Conservation (phyloP, 2,888 invertebrate species). For the Nemurella pictetii region DNA sequence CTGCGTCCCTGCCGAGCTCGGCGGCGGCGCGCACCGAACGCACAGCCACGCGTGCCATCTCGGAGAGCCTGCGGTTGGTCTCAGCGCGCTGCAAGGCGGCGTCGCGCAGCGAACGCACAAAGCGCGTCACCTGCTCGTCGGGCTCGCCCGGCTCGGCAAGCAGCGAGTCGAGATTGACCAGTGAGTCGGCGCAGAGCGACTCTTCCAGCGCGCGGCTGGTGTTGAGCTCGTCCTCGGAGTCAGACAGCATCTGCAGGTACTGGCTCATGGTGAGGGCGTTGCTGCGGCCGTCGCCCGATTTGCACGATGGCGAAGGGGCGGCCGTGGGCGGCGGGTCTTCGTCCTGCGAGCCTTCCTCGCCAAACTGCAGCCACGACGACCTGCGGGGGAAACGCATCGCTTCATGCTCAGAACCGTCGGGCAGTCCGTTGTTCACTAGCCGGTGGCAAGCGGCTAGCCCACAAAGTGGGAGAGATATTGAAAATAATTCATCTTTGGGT, state of each 20-base stretch:
- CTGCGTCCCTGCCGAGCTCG: not conserved
- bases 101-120: not conserved
- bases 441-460: too few relatives aligned
- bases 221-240: not conserved
- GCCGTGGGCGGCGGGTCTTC: not conserved
- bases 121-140: not conserved
- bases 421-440: too few relatives aligned
- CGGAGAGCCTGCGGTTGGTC: not conserved
- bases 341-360: not conserved
- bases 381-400: not conserved
- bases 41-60: too few relatives aligned
- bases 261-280: not conserved
- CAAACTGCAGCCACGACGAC: not conserved
- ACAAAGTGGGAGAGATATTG: too few relatives aligned
- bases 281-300: not conserved
- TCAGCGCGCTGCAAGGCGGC: constrained; percentile 45
- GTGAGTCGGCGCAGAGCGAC: not conserved
- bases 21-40: constrained; percentile 44
- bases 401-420: too few relatives aligned
- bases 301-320: not conserved
- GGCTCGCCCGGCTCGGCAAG: not conserved
- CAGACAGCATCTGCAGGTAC: not conserved
- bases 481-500: too few relatives aligned
- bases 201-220: not conserved
- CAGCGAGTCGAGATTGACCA: too few relatives aligned